Evolutionary conservation across 1,140 invertebrate genomes (phyloP).

Genomic region (Zaprionus lachaisei): DNA sequence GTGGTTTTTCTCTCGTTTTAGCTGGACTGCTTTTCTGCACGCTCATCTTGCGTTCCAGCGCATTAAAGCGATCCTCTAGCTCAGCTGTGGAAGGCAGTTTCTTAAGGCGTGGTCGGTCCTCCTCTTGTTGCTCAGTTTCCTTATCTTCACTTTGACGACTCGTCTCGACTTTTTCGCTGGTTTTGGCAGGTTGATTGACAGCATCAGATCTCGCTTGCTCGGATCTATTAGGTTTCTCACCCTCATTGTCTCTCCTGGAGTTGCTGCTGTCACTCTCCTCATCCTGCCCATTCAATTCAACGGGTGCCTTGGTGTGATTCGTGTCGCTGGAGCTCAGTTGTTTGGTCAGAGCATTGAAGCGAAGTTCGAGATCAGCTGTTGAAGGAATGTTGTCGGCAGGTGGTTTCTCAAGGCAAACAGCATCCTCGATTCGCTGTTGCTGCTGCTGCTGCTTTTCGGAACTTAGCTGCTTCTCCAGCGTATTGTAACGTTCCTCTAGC

Average conservation of each 20-base stretch:
- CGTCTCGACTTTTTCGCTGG: conserved; percentile 23
- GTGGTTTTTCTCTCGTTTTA: conserved; percentile 70
- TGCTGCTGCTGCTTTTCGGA: conserved; percentile 55
- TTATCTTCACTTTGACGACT: conserved; percentile 3
- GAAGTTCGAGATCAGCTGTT: conserved; percentile 68
- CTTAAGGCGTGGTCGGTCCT: conserved; percentile 57
- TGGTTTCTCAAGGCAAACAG: conserved; percentile 22
- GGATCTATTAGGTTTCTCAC: conserved; percentile 29
- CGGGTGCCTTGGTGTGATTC: conserved; percentile 44
- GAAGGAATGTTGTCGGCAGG: conserved; percentile 61
- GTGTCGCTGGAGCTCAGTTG: conserved; percentile 63
- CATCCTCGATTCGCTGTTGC: conserved; percentile 4
- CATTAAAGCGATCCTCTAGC: conserved; percentile 76
- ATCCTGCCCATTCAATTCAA: conserved; percentile 49
- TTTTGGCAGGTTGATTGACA: conserved; percentile 22
- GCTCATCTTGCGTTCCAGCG: conserved; percentile 69
- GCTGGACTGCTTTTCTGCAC: conserved; percentile 66
- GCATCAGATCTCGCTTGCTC: conserved; percentile 35
- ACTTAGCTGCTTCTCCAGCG: conserved; percentile 66
- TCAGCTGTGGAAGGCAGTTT: conserved; percentile 78
- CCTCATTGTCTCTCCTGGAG: conserved; percentile 37
- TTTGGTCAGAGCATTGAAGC: conserved; percentile 68
- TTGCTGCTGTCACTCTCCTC: conserved; percentile 7
- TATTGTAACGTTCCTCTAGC: conserved; percentile 69
- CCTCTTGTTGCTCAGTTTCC: conserved; percentile 3